phyloP scores from a whole-genome alignment of 2,113 vertebrate species.

The Chaenogobius annularis region DNA sequence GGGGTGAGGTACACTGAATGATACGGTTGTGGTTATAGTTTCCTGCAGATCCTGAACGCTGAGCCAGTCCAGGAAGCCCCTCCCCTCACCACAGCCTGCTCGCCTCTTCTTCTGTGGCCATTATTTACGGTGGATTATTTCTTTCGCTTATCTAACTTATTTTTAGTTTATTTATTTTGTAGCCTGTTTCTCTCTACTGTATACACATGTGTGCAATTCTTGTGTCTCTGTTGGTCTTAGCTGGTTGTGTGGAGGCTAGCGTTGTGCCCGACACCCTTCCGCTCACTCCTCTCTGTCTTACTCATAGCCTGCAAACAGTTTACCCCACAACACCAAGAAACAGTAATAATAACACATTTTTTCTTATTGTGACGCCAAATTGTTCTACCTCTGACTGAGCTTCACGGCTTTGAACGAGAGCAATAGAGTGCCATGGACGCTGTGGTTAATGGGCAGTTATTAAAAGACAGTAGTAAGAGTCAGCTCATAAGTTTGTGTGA shows the following conservation, averaged over 20 bases:
- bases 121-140: constrained; percentile 51
- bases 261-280: constrained; percentile 18
- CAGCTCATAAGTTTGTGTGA: background rate
- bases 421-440: background rate
- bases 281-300: constrained; percentile 4
- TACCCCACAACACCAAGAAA: constrained; percentile 3
- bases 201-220: constrained; percentile 77
- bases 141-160: constrained; percentile 65
- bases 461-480: background rate
- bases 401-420: constrained; percentile 10
- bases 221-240: constrained; percentile 35
- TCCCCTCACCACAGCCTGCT: constrained; percentile 41
- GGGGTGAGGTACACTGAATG: constrained; percentile 70
- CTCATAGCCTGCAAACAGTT: constrained; percentile 8
- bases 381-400: constrained; percentile 16
- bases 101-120: constrained; percentile 48
- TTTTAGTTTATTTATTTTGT: constrained; percentile 73
- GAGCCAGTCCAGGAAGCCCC: constrained; percentile 76
- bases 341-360: constrained; percentile 5
- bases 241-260: constrained; percentile 32
- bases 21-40: constrained; percentile 71
- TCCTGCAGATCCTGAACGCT: constrained; percentile 83
- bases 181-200: constrained; percentile 75
- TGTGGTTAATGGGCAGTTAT: background rate
- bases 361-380: constrained; percentile 2